Evolutionary conservation across 2,797 vertebrate genomes (phyloP).

Genomic region (Parauchenoglanis ngamensis): DNA sequence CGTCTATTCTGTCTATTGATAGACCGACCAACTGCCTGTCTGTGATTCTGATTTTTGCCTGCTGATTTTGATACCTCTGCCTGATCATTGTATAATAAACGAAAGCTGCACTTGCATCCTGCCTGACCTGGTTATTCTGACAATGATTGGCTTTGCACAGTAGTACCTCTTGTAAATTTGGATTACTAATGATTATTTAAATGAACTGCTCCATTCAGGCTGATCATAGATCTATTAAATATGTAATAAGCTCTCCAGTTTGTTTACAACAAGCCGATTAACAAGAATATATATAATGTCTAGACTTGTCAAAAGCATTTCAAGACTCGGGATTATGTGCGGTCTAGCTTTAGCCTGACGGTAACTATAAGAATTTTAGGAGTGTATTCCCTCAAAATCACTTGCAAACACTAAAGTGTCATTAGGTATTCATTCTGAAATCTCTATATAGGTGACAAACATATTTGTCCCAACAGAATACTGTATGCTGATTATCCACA

Average conservation of each 20-base stretch:
- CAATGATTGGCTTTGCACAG: background rate
- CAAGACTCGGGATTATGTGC: background rate
- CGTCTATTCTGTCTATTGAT: too few species aligned
- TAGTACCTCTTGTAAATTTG: background rate
- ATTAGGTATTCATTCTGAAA: background rate
- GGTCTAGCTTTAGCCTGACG: background rate
- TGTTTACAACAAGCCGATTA: background rate
- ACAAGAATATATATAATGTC: background rate
- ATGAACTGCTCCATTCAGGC: background rate
- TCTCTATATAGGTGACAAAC: background rate
- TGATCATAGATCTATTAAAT: background rate
- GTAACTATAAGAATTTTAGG: background rate
- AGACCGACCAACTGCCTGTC: too few species aligned
- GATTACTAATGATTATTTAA: background rate
- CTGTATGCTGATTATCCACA: background rate
- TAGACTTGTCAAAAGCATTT: background rate
- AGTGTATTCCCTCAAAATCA: background rate
- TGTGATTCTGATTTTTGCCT: too few species aligned
- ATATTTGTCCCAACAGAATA: background rate
- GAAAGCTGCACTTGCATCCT: too few species aligned
- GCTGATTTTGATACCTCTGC: too few species aligned
- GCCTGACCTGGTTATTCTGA: background rate
- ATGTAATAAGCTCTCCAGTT: background rate
- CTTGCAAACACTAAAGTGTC: background rate
- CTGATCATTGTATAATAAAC: too few species aligned